Conservation (phyloP, 2,113 vertebrate genomes). For the Megatriorchis doriae region DNA sequence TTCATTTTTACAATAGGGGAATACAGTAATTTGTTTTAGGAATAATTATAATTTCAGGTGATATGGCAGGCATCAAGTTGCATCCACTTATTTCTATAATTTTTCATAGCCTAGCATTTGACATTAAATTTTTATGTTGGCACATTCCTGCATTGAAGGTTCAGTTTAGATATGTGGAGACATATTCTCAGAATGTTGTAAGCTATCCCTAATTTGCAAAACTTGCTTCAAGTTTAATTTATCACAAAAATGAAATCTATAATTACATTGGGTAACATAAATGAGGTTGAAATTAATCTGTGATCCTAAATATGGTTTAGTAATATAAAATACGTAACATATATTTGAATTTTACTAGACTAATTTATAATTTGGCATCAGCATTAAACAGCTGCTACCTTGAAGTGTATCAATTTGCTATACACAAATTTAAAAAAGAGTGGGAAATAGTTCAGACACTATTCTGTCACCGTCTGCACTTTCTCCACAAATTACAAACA, state of each 20-base stretch:
- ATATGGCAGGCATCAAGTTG: background rate
- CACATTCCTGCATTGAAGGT: background rate
- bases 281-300: conserved; percentile 10
- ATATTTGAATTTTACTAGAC: conserved; percentile 28
- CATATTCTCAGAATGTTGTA: background rate
- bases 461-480: conserved; percentile 60
- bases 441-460: conserved; percentile 52
- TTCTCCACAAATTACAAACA: conserved; percentile 69
- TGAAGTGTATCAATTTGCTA: conserved; percentile 68
- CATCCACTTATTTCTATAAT: background rate
- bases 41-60: background rate
- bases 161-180: background rate
- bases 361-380: conserved; percentile 64
- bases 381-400: conserved; percentile 68
- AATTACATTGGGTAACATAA: background rate
- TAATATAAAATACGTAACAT: background rate
- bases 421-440: conserved; percentile 40
- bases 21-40: background rate
- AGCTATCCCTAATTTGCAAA: background rate
- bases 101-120: background rate
- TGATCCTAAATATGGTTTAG: background rate
- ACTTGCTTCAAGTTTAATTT: background rate
- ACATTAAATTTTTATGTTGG: background rate
- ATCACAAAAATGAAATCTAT: background rate
- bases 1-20: background rate